Percentiles rank a stretch among this genome's conserved stretches.
phyloP scores from a whole-genome alignment of 2,888 invertebrate genomes.

The Calephelis perditalis region DNA sequence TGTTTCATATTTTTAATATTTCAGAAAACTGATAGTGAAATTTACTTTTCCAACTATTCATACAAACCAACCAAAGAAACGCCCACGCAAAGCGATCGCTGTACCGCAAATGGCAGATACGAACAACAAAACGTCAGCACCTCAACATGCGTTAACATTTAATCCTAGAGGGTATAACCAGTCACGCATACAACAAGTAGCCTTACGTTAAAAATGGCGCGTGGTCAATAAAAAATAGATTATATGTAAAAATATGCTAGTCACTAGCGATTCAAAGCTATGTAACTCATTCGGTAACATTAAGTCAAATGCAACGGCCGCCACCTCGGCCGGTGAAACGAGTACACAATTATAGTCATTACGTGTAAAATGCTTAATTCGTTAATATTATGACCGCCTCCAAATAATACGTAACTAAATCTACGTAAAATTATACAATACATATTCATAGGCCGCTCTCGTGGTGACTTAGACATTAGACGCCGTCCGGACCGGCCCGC shows the following conservation, averaged over 20 bases:
- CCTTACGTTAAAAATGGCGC: conserved; percentile 47
- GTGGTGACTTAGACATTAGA: conserved; percentile 56
- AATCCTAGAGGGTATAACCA: conserved; percentile 42
- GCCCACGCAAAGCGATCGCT: conserved; percentile 1
- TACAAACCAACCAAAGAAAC: conserved; percentile 22
- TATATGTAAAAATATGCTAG: conserved; percentile 57
- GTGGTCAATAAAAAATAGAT: conserved; percentile 45
- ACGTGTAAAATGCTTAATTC: conserved; percentile 59
- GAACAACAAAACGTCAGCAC: conserved; percentile 41
- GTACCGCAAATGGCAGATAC: conserved; percentile 21
- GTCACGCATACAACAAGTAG: conserved; percentile 37
- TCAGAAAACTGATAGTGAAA: too few relatives aligned
- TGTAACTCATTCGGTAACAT: conserved; percentile 61
- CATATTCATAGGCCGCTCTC: conserved; percentile 61
- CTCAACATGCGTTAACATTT: conserved; percentile 53
- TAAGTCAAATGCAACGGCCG: conserved; percentile 34
- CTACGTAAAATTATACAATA: conserved; percentile 56
- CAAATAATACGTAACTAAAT: conserved; percentile 42
- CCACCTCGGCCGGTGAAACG: conserved; percentile 35
- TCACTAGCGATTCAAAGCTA: conserved; percentile 66
- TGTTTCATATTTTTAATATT: too few relatives aligned
- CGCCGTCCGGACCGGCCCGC: conserved; percentile 30
- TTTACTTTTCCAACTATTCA: conserved; percentile 17
- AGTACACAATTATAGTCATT: conserved; percentile 34
- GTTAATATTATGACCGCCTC: conserved; percentile 53